phyloP scores from a whole-genome alignment of 2,797 vertebrate genomes.

The Sebastiscus tertius region DNA sequence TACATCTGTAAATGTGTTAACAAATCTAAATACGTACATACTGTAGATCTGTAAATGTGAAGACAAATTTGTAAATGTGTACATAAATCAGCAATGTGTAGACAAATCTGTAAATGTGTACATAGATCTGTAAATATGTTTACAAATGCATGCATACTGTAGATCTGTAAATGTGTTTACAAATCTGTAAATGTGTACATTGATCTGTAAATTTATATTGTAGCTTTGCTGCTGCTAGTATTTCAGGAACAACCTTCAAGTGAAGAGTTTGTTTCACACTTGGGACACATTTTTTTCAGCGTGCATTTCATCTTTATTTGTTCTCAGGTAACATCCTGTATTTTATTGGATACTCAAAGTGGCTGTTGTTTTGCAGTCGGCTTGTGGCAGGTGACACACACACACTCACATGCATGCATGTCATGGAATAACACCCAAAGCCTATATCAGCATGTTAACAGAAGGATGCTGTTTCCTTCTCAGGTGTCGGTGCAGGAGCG shows the following conservation, averaged over 20 bases:
- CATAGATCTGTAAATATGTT: too few relatives aligned
- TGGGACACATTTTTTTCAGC: background rate
- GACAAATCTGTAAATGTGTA: too few relatives aligned
- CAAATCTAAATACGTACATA: too few relatives aligned
- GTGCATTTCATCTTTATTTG: background rate
- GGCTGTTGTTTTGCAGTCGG: constrained; percentile 86
- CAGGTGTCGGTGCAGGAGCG: constrained; percentile 87
- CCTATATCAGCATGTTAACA: background rate
- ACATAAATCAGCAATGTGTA: too few relatives aligned
- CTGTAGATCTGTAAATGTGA: too few relatives aligned
- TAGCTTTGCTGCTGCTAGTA: background rate
- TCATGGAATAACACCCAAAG: background rate
- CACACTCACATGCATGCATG: background rate
- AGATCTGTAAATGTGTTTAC: too few relatives aligned
- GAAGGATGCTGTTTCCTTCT: background rate
- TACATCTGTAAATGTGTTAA: too few relatives aligned
- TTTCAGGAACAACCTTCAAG: background rate
- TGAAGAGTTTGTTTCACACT: background rate
- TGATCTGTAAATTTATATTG: background rate
- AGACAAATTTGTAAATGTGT: too few relatives aligned
- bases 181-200: too few relatives aligned
- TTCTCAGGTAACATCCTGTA: constrained; percentile 88
- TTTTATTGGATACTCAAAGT: constrained; percentile 88
- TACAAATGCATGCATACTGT: too few relatives aligned
- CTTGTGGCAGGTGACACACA: constrained; percentile 84